phyloP scores from a whole-genome alignment of 2,113 vertebrate genomes.

The Leuciscus idus region DNA sequence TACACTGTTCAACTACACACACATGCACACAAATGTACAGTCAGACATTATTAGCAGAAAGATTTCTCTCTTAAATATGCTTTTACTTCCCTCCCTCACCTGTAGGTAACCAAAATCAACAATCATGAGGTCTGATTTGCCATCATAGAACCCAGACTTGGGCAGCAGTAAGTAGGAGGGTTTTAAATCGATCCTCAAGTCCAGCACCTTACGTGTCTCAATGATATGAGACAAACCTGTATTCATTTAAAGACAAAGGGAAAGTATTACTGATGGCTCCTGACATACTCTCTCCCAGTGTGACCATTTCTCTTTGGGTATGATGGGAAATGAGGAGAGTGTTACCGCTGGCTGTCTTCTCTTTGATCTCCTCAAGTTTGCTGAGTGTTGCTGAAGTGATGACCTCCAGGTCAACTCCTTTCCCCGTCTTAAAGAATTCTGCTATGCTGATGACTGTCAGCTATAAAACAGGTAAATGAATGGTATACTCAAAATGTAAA shows the following conservation, averaged over 20 bases:
- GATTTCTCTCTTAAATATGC: background rate
- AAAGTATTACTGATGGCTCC: background rate
- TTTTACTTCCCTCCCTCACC: conserved; percentile 69
- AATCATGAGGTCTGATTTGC: conserved; percentile 84
- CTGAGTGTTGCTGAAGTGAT: conserved; percentile 90
- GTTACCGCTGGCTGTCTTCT: conserved; percentile 89
- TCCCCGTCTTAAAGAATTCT: conserved; percentile 89
- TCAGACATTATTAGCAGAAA: background rate
- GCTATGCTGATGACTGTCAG: conserved; percentile 88
- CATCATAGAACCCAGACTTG: conserved; percentile 84
- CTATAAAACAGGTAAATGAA: conserved; percentile 67
- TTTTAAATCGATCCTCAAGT: conserved; percentile 88
- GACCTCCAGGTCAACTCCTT: conserved; percentile 88
- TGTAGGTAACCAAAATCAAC: conserved; percentile 92
- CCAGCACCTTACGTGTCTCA: conserved; percentile 92
- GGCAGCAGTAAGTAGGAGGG: conserved; percentile 93
- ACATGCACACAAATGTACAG: background rate
- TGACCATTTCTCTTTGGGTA: conserved; percentile 33
- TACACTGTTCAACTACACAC: conserved; percentile 84
- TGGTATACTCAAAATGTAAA: background rate
- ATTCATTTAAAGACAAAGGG: background rate
- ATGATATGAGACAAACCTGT: conserved; percentile 92
- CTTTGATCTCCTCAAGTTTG: conserved; percentile 96
- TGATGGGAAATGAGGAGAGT: background rate
- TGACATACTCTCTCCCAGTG: too few species aligned